Base-by-base conservation (phyloP, 2,113 vertebrate species). In the Phrynosoma blainvillii region DNA sequence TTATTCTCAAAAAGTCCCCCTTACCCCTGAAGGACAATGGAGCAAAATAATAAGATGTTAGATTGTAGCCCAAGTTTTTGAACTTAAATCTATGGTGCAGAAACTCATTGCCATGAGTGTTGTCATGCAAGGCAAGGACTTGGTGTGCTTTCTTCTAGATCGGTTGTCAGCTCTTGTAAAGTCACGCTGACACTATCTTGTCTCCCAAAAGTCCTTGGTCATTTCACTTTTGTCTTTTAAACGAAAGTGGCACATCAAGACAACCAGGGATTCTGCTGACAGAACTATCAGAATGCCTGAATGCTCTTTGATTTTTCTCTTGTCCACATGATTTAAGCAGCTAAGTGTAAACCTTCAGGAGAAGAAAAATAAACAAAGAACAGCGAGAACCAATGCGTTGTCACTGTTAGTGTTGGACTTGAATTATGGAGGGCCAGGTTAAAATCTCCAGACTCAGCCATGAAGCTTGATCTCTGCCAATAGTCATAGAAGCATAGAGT, bases 171-270 rank as follows among this genome's bases (percentile, higher is more conserved):
- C 82, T 91, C 84, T 52, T 76, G 42, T 7, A 0, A 75, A 87
- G 54, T 54, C 89, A 59, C 20, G 59, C 84, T 4, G 76, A 21
- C 87, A 85, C 85, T 89, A 47, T 80, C 89, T 91, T 3, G 84
- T 91, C 71, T 76, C 86, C 30, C 18, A 1, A 62, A 76, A 76
- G 59, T 25, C 42, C 77, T 91, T 11, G 3, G 3, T 77, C 88
- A 83, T 84, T 86, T 70, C 30, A 5, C 62, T 23, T 12, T 76
- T 85, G 47, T 86, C 78, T 59, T 89, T 93, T 87, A 85, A 91
- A 76, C 10, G 36, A 56, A 87, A 18, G 42, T 91, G 90, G 30
- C 54, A 83, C 70, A 79, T 5, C 10, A 79, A 18, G 70, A 9
- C 75, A 40, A 10, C 16, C 0, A 74, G 32, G 65, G 68, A 79